Evolutionary conservation across 2,888 invertebrate genomes (phyloP), one percentile per base, ranked within the genome.

Genomic region (Eupeodes luniger): DNA sequence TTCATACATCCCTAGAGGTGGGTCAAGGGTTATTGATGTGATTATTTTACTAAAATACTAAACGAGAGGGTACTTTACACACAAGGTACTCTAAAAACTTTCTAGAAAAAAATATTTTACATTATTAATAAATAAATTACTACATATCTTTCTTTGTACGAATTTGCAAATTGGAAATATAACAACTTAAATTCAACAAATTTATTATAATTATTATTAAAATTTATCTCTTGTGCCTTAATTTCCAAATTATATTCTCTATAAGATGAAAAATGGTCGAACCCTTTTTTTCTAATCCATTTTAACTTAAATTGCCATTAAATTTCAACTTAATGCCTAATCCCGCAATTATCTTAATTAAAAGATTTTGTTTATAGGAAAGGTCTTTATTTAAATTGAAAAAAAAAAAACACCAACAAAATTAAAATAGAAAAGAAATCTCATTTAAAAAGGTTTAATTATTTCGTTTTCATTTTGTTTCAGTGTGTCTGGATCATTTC

Each of bases 341-440:
- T 44, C 62, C 62, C 0, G n/a, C 11, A 44, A 64, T 64, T 64
- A 64, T 64, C 40, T 64, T 64, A 64, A 64, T 64, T 64, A 64
- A 44, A 64, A 44, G 44, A 12, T 64, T 64, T 44, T 19, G 1
- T 27, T 19, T 57, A 57, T 11, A 19, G 9, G 40, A 40, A 40
- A 9, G 40, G 40, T 40, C 40, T 40, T 40, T 7, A 40, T 40
- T 40, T 40, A 9, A 40, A 44, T 44, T 11, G 5, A 64, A 19
- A 61, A 61, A 34, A 14, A 34, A 5, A 10, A 59, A 59, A 3
- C 19, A 19, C 19, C 36, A 9, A 40, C 4, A 40, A 40, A 40
- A 40, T 7, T 40, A 7, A 16, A 16, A 27, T 27, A 27, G 16
- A n/a, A n/a, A 19, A 16, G 12, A 62, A 62, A 40, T 36, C 36